Base-by-base conservation (phyloP, 2,888 invertebrate species). In the Siphlonurus alternatus region DNA sequence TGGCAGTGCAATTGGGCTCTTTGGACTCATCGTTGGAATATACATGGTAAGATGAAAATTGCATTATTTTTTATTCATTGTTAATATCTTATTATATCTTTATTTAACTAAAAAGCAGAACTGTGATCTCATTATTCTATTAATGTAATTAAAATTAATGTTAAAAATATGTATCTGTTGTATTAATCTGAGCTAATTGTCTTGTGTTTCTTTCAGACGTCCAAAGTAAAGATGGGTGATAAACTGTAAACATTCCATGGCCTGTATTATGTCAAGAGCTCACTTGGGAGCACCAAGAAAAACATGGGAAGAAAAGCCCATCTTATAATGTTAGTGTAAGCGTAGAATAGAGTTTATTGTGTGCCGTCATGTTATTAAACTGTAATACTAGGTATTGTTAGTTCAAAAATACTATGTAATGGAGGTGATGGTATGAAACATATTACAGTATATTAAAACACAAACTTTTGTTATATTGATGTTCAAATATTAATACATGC, bases 21-120 rank as follows among this genome's bases (percentile, higher is more conserved):
- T 99, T 77, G 99, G 99, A 64, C 83, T 99, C 65, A 99, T 99
- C 76, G 96, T 99, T 68, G 96, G 97, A 69, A 96, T 99, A 76
- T 93, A 92, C 76, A 89, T 93, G 89, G 82, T 82, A 73, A 74
- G 74, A 38, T 51, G 53, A 51, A 51, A 51, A 51, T 15, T 51
- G n/a, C n/a, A 15, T 51, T 51, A n/a, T 51, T 15, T n/a, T n/a
- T n/a, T n/a, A n/a, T n/a, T n/a, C n/a, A n/a, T n/a, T n/a, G n/a
- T n/a, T n/a, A n/a, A n/a, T n/a, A n/a, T n/a, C n/a, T n/a, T n/a
- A n/a, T n/a, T n/a, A n/a, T n/a, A n/a, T n/a, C n/a, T n/a, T n/a
- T n/a, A n/a, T n/a, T n/a, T n/a, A n/a, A n/a, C n/a, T n/a, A n/a
- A n/a, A n/a, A n/a, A n/a, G n/a, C n/a, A n/a, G n/a, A n/a, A n/a